Evolutionary conservation across 1,140 invertebrate species (phyloP).

Genomic region (Papilio glaucus): DNA sequence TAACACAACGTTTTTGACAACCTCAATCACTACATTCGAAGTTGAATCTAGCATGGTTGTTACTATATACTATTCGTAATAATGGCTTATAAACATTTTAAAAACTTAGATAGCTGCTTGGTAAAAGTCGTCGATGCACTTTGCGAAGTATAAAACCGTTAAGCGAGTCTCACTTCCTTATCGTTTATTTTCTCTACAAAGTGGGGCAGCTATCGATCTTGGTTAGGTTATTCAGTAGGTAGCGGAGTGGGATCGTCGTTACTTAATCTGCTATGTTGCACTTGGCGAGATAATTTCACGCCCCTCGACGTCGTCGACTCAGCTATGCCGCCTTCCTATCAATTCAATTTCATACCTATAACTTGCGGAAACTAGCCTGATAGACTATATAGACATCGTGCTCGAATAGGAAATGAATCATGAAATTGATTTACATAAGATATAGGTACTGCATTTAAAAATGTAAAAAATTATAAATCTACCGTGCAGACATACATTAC

Average conservation of each 20-base stretch:
- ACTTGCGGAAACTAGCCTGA: conserved; percentile 58
- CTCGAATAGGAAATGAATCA: conserved; percentile 39
- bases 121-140: conserved; percentile 37
- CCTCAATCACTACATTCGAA: neutral
- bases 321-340: conserved; percentile 59
- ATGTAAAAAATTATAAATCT: neutral
- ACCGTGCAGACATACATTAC: no score
- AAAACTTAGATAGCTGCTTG: conserved; percentile 26
- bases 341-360: conserved; percentile 76
- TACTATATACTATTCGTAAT: neutral
- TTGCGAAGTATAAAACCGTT: conserved; percentile 33
- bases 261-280: conserved; percentile 74
- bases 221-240: conserved; percentile 55
- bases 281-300: conserved; percentile 72
- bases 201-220: conserved; percentile 64
- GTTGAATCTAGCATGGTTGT: neutral
- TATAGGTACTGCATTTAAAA: conserved; percentile 19
- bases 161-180: conserved; percentile 40
- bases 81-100: conserved; percentile 24
- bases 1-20: neutral
- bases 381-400: conserved; percentile 46
- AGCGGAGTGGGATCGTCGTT: conserved; percentile 52
- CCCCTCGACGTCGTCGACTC: conserved; percentile 50
- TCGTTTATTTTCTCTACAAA: conserved; percentile 62
- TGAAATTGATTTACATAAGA: conserved; percentile 36